Evolutionary conservation across 64 coral and sea anemone genomes (phyloP).

Genomic region (Hydrozoanthus tunicans): DNA sequence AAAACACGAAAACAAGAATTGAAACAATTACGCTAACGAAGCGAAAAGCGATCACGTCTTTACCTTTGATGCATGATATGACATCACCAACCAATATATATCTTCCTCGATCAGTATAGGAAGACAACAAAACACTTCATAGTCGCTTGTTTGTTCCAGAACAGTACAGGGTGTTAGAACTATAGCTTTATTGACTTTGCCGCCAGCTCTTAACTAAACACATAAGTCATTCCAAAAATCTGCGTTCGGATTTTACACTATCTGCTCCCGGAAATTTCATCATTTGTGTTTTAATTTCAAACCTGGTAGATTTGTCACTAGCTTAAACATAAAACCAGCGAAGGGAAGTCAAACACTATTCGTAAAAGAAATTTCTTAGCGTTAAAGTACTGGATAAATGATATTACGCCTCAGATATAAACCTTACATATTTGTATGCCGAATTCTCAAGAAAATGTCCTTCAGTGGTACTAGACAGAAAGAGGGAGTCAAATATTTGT

Average conservation of each 20-base stretch:
- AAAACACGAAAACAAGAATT: constrained; percentile 12
- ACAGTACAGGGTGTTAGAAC: too few species aligned
- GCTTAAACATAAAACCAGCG: not conserved
- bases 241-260: not conserved
- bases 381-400: not conserved
- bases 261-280: constrained; percentile 21
- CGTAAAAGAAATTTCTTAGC: not conserved
- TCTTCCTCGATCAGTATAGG: not conserved
- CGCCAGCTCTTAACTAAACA: not conserved
- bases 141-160: not conserved
- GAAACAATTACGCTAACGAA: constrained; percentile 8
- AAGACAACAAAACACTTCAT: not conserved
- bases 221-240: not conserved
- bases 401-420: too few species aligned
- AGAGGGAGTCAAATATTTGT: too few species aligned
- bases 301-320: not conserved
- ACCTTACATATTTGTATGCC: too few species aligned
- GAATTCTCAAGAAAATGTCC: too few species aligned
- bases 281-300: not conserved
- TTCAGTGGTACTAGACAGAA: too few species aligned
- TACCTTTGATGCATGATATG: not conserved
- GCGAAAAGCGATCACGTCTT: constrained; percentile 45
- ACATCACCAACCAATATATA: not conserved
- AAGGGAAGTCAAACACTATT: not conserved
- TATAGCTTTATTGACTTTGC: too few species aligned